Conservation (phyloP, 2,888 invertebrate species). For the Dione vanillae region DNA sequence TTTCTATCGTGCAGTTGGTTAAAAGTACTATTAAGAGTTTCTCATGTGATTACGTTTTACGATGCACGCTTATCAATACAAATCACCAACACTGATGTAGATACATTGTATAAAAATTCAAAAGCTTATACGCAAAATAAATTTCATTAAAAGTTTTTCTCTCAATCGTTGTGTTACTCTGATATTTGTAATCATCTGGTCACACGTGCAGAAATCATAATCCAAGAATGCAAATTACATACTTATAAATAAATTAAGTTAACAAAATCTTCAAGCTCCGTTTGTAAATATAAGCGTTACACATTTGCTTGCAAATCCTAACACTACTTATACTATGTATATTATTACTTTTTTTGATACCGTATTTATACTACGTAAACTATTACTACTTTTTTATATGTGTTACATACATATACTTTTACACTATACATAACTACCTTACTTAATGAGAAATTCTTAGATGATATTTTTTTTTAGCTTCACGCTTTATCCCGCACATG, state of each 20-base stretch:
- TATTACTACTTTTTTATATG: too few species aligned
- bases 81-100: background rate
- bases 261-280: background rate
- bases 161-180: conserved; percentile 28
- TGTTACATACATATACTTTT: too few species aligned
- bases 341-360: too few species aligned
- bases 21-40: background rate
- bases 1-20: too few species aligned
- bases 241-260: background rate
- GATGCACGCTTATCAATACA: background rate
- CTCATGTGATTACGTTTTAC: background rate
- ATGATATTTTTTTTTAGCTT: too few species aligned
- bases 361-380: too few species aligned
- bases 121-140: conserved; percentile 23
- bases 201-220: background rate
- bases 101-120: conserved; percentile 13
- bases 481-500: too few species aligned
- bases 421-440: too few species aligned
- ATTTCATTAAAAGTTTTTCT: conserved; percentile 44
- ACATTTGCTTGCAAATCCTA: background rate
- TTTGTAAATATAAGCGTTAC: background rate
- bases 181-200: background rate
- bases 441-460: too few species aligned
- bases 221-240: background rate
- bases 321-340: background rate